Evolutionary conservation across 2,113 vertebrate genomes (phyloP), one percentile per base, ranked within the genome.

Genomic region (Ceuthmochares aereus): DNA sequence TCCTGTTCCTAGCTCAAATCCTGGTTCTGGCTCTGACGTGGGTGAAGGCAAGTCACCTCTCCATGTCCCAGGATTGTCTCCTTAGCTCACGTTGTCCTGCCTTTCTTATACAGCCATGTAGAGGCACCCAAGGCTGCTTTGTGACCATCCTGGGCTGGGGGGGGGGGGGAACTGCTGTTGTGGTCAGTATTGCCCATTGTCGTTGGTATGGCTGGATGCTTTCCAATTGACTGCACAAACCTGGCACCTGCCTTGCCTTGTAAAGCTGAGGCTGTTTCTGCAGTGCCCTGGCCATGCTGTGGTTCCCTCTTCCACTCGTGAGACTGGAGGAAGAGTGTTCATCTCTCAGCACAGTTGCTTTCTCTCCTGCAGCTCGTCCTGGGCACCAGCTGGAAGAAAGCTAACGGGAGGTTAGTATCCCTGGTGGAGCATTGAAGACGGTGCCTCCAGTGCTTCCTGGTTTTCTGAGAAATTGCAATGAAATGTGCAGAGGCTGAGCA

Each of bases 131-230:
- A 27, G 29, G 7, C 37, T 72, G 56, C 47, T 77, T 21, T 72
- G 14, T 72, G 42, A 67, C 14, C 27, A 7, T 37, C 52, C 34
- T 40, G 4, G 40, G 2, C 23, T 45, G 3, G 9, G 23, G 12
- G 20, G 25, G 8, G 81, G 54, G 27, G 20, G 32, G 20, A 7
- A 15, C 22, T 58, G 13, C 27, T n/a, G 19, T 14, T 60, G 45
- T 22, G 43, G 51, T 52, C 9, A 14, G 7, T 34, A 6, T 60
- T 0, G 2, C 20, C 63, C 0, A 0, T 30, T 40, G 54, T 1
- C 0, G 3, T 34, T 4, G 1, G 14, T 55, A 21, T 64, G 12
- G 32, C 26, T 21, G 36, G 18, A 8, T 42, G 25, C 8, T 82
- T 69, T 85, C 16, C 29, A 47, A 2, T 4, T 22, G 12, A 22